Evolutionary conservation across 2,888 invertebrate species (phyloP), one percentile per base, ranked within the genome.

Genomic region (Tiliacea citrago): DNA sequence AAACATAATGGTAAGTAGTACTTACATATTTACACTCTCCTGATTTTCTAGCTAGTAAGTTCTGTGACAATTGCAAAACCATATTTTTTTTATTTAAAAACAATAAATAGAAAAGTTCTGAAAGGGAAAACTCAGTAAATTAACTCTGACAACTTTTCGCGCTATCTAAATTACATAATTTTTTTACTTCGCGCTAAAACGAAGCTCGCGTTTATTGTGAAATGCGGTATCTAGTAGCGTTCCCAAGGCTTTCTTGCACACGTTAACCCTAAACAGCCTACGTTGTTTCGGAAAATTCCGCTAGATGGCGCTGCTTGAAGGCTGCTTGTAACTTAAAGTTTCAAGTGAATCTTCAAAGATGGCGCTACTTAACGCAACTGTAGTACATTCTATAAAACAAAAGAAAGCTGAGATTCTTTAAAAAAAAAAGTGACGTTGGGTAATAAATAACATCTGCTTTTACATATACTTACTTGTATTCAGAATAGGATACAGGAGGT

Each of bases 141-240:
- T 18, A 51, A 24, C 24, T 55, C 13, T 21, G 16, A 47, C 69
- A 79, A 47, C 24, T 60, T 67, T 21, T 21, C 9, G 39, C 10
- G 51, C 4, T 63, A 39, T 13, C 5, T 42, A 21, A 21, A 67
- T 42, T 35, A 47, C 13, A 58, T 68, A 53, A 55, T 39, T 35
- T 67, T 71, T 55, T 24, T 24, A 51, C 1, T 53, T 57, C 49
- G 68, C 72, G 63, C 61, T 67, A 53, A 81, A 65, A 42, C 18
- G n/a, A 57, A 57, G 21, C 12, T 61, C 12, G 60, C 24, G 24
- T n/a, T 70, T 42, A 16, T 75, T 84, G 74, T 79, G 71, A 77
- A 91, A 89, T 93, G 95, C 95, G 96, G 82, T 90, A 91, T 94
- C 96, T 96, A 92, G 92, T 90, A 91, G 91, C 87, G 82, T 87